A percentile compares a stretch with the other conserved stretches of the same genome.
Evolutionary conservation across 2,888 invertebrate genomes (phyloP).

Genomic region (Flexamia atlantica): DNA sequence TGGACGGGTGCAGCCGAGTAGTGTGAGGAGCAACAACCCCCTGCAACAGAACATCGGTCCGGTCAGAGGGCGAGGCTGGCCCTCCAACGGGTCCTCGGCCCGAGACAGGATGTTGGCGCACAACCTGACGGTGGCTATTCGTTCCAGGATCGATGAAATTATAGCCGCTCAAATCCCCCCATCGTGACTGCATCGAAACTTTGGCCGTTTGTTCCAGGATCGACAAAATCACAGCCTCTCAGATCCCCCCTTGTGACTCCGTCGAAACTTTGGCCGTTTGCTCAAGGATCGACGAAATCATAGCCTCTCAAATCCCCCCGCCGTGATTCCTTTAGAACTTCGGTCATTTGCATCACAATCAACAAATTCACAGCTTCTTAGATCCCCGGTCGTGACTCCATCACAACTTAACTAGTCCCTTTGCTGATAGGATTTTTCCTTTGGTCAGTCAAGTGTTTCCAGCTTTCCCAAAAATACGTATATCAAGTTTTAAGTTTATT

Average conservation of each 20-base stretch:
- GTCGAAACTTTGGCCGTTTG: background rate
- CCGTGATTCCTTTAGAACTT: background rate
- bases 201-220: background rate
- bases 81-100: background rate
- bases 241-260: conserved; percentile 6
- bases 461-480: too few relatives aligned
- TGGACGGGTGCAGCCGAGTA: background rate
- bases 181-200: background rate
- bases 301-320: background rate
- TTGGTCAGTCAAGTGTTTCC: too few relatives aligned
- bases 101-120: conserved; percentile 26
- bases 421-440: too few relatives aligned
- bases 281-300: background rate
- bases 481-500: too few relatives aligned
- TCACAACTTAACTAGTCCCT: too few relatives aligned
- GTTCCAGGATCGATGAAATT: background rate
- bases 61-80: background rate
- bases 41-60: background rate
- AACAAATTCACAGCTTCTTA: too few relatives aligned
- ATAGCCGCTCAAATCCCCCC: background rate
- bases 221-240: conserved; percentile 2
- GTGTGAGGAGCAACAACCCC: background rate
- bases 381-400: too few relatives aligned
- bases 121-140: background rate
- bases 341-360: too few relatives aligned